These are phyloP conservation scores for Diabrotica undecimpunctata DNA, from an alignment of 1,140 invertebrate species.

Conservation along the genomic window DNA sequence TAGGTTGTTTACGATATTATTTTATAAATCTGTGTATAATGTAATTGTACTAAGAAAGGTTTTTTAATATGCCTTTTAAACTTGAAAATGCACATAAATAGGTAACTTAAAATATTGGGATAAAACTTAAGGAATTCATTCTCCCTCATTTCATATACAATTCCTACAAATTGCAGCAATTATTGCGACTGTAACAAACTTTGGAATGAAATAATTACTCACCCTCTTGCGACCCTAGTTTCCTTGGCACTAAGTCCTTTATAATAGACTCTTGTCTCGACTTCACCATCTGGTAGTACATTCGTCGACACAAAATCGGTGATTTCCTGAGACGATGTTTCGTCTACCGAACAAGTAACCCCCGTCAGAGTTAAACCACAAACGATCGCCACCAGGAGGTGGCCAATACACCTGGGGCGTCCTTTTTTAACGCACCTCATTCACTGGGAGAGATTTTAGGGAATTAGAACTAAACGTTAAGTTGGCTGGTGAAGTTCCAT, in stretches of 20 bases:
- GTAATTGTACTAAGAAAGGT: too few relatives aligned
- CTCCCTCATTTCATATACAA: too few relatives aligned
- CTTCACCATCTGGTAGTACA: conserved; percentile 58
- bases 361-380: conserved; percentile 11
- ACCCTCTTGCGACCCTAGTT: conserved; percentile 56
- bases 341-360: not conserved
- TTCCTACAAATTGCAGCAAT: too few relatives aligned
- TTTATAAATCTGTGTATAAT: too few relatives aligned
- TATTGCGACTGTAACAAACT: too few relatives aligned
- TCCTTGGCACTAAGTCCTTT: conserved; percentile 62
- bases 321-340: conserved; percentile 33
- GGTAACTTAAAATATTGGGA: too few relatives aligned
- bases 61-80: too few relatives aligned
- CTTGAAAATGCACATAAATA: too few relatives aligned
- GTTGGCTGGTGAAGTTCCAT: too few relatives aligned
- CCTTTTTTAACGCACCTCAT: conserved; percentile 27
- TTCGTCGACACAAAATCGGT: conserved; percentile 59
- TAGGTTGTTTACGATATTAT: too few relatives aligned
- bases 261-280: conserved; percentile 58
- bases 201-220: conserved; percentile 31
- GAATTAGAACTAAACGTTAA: too few relatives aligned
- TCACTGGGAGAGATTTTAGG: conserved; percentile 12
- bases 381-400: conserved; percentile 32
- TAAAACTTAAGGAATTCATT: too few relatives aligned
- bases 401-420: conserved; percentile 32